Base-by-base conservation (phyloP, 30 jellyfish, hydroid and myxozoan genomes). In the Mastigias papua region DNA sequence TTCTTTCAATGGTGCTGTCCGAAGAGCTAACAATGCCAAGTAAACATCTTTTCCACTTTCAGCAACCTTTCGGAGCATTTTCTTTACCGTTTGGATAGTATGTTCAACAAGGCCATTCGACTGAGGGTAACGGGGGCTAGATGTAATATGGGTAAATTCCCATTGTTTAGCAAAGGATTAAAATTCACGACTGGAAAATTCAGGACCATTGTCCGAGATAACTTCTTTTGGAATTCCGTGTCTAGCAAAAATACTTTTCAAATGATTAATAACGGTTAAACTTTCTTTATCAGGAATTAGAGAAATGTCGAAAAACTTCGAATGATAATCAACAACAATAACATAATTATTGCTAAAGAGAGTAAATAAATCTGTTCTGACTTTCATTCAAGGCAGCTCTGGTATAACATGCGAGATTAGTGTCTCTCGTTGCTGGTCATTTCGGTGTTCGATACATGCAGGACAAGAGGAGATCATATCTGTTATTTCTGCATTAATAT, bases 161-260 rank as follows among this genome's bases (percentile, higher is more conserved):
- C 93, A 71, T 32, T 66, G 42, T 48, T 82, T 67, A 11, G 67
- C 48, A 65, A 62, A 61, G 21, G 10, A 26, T 6, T 7, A n/a
- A 35, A 28, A 68, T 11, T 42, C 28, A 49, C 32, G 15, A 26
- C 88, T 57, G 25, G 68, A 60, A 68, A 64, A 68, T 30, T 68
- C 92, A 8, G 92, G 90, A 10, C 90, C 87, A 82, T 34, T 65
- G 76, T 82, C 92, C 2, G 89, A 67, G 49, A 82, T 31, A 3
- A 82, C 29, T 33, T 37, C 90, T 35, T 82, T 37, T 7, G 87
- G 92, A 30, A 66, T 82, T 4, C 90, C 71, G 33, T 61, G 61
- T 58, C 89, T 60, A 28, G 27, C 25, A 58, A 58, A n/a, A 46
- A 46, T 46, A 46, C 60, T 46, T 16, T 46, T 46, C 13, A 46